phyloP scores from a whole-genome alignment of 2,113 vertebrate species.

The Limnothrissa miodon region DNA sequence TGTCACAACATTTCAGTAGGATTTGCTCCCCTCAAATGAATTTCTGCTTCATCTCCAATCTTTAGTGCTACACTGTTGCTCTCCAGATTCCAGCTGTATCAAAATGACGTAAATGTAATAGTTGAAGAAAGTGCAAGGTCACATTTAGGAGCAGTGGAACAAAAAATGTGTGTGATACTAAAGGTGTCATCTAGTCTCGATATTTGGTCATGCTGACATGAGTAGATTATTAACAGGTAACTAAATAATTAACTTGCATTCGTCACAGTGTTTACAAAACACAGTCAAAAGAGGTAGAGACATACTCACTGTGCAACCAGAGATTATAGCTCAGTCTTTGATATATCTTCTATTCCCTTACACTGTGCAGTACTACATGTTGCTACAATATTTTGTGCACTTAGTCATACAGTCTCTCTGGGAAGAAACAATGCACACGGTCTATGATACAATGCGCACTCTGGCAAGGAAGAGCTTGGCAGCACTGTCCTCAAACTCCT shows the following conservation, averaged over 20 bases:
- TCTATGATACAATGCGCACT: slow-evolving; percentile 80
- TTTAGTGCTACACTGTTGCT: neutral
- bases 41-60: neutral
- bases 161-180: neutral
- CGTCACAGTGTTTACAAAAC: neutral
- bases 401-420: neutral
- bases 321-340: neutral
- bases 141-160: neutral
- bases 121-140: neutral
- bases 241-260: neutral
- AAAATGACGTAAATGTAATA: neutral
- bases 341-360: neutral
- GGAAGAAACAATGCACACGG: neutral
- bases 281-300: neutral
- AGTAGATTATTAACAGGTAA: neutral
- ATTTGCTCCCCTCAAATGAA: no score
- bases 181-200: neutral
- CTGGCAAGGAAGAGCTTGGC: slow-evolving; percentile 83
- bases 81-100: neutral
- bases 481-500: slow-evolving; percentile 87
- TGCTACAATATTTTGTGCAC: neutral
- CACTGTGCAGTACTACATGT: neutral
- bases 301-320: neutral
- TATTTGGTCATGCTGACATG: neutral
- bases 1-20: neutral